Evolutionary conservation across 1,140 invertebrate genomes (phyloP).

Genomic region (Himalopsyche phryganea): DNA sequence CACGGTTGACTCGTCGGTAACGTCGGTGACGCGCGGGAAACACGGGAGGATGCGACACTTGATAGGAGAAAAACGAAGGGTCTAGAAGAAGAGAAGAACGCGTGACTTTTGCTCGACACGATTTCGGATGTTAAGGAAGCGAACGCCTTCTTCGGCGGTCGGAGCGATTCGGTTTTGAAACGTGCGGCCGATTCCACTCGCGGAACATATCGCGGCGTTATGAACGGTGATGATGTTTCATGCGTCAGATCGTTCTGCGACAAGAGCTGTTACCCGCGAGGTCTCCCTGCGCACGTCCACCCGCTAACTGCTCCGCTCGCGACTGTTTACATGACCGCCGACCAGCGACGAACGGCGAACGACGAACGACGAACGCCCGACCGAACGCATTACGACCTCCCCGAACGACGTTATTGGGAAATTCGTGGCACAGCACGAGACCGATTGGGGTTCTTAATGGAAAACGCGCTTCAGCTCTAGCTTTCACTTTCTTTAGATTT

Average conservation of each 20-base stretch:
- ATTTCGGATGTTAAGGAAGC: constrained; percentile 7
- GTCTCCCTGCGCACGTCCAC: constrained; percentile 1
- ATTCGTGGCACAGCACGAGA: background rate
- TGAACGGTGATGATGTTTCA: background rate
- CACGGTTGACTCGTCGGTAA: background rate
- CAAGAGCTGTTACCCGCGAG: background rate
- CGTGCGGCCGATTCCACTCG: constrained; percentile 1
- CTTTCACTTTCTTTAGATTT: constrained; percentile 3
- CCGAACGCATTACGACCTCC: background rate
- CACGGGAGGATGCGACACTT: too few species aligned
- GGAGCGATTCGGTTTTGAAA: background rate
- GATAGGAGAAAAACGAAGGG: background rate
- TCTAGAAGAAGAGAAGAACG: background rate
- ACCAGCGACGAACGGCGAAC: background rate
- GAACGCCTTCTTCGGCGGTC: background rate
- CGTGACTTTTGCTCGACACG: background rate
- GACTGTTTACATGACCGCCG: background rate
- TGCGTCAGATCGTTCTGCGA: background rate
- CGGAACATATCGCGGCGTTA: constrained; percentile 17
- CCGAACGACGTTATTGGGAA: background rate
- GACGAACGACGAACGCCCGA: background rate
- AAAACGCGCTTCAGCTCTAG: background rate
- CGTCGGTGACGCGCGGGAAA: background rate
- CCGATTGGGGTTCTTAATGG: constrained; percentile 1
- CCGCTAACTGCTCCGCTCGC: background rate